Evolutionary conservation across 2,797 vertebrate species (phyloP), one percentile per base, ranked within the genome.

Genomic region (Hapalemur alaotrensis): DNA sequence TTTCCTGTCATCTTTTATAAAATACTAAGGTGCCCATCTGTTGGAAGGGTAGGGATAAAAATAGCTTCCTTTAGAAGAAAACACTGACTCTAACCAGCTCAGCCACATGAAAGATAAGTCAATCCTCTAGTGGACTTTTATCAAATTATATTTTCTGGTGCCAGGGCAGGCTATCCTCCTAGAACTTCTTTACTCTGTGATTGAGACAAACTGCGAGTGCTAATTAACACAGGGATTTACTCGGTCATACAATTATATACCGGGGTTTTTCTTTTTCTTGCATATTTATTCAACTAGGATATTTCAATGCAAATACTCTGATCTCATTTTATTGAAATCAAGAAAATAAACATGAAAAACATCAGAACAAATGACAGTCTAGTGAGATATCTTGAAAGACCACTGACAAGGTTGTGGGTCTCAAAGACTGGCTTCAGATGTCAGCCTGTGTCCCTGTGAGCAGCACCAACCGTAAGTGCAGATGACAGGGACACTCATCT

Each of bases 1-100:
- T 98, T 98, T 97, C 96, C 95, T 98, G 97, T 98, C 96, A 97
- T 98, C 72, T 98, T 96, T 97, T 97, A 97, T 98, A 96, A 98
- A 98, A 98, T 96, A 95, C 38, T 82, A 96, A 67, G 30, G 46
- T 86, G 52, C 73, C 96, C 83, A 81, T 96, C 91, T 98, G 95
- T 86, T 96, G 72, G 86, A 90, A 96, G 41, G 76, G 25, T 54
- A 95, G 52, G 5, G 85, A 97, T 96, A 96, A 97, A 98, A 98
- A 98, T 96, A 91, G 93, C 75, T 97, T 95, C 93, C 75, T 92
- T 89, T 72, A 67, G 70, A 88, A 91, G 93, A 43, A 93, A 87
- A 70, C 69, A 43, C 48, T 67, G 70, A 91, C 93, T 89, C 87
- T 76, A 96, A 92, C 9, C 2, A 48, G 50, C 73, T 52, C 43